Evolutionary conservation across 2,888 invertebrate genomes (phyloP), one percentile per base, ranked within the genome.

Genomic region (Lottia scabra): DNA sequence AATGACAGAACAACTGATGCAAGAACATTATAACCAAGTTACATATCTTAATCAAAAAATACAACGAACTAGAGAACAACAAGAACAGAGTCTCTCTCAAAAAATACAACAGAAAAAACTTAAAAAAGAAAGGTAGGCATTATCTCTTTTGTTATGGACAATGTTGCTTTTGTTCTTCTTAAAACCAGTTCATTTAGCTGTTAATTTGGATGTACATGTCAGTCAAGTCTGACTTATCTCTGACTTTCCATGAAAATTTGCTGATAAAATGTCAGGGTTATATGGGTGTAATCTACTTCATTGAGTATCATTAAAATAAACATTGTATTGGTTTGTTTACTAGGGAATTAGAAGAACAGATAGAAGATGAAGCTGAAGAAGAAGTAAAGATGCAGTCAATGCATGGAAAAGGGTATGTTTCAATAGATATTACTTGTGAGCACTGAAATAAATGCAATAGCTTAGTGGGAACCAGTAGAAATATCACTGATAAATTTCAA

Each of bases 51-150:
- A 83, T n/a, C 80, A 84, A 13, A 74, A 79, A 67, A 67, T 88
- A 69, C 83, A 87, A 71, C 72, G 74, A 6, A 80, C 73, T 30
- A 75, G 83, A 15, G 82, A 85, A 30, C 67, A 81, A n/a, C 87
- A 88, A 72, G 84, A 86, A 75, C 81, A 79, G 62, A 72, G 80
- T n/a, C 81, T 88, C 62, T 75, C 80, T 56, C 87, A 88, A 72
- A 86, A 81, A 74, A 79, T 87, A n/a, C 80, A 84, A 75, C 80
- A 79, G n/a, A 88, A 85, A 77, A 83, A 78, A 76, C 62, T 79
- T 30, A 73, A 76, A 63, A 82, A 81, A 68, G 81, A 86, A 72
- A 81, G 84, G 88, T 88, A 70, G 44, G 72, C 38, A 15, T 12
- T 38, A 10, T 8, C 1, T n/a, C n/a, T n/a, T n/a, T n/a, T n/a